These are phyloP conservation scores for Thera britannica DNA, from an alignment of 2,888 invertebrate species.

Conservation along the genomic window DNA sequence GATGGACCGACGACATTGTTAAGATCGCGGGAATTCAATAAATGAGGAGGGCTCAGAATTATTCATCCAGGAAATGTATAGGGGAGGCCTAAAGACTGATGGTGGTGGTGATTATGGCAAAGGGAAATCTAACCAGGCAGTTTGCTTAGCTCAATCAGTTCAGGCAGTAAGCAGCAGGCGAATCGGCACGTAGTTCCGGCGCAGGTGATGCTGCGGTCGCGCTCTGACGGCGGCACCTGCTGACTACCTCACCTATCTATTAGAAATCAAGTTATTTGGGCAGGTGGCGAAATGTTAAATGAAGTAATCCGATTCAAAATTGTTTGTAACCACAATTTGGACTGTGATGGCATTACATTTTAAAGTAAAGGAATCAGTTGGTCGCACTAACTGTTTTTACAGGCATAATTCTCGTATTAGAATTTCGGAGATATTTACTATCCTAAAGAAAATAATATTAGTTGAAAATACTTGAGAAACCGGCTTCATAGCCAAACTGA, in stretches of 20 bases:
- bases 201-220: slow-evolving; percentile 74
- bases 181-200: slow-evolving; percentile 75
- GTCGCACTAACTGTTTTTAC: too few relatives aligned
- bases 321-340: slow-evolving; percentile 14
- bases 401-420: too few relatives aligned
- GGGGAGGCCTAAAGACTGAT: too few relatives aligned
- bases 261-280: slow-evolving; percentile 34
- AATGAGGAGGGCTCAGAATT: too few relatives aligned
- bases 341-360: neutral
- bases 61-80: too few relatives aligned
- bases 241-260: slow-evolving; percentile 49
- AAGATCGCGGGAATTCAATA: too few relatives aligned
- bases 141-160: slow-evolving; percentile 28
- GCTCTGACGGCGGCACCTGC: slow-evolving; percentile 61
- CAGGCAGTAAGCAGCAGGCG: slow-evolving; percentile 48
- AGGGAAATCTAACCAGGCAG: slow-evolving; percentile 12
- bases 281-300: slow-evolving; percentile 27
- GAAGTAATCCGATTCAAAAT: slow-evolving; percentile 13
- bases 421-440: too few relatives aligned
- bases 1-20: too few relatives aligned
- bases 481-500: too few relatives aligned
- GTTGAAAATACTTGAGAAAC: too few relatives aligned
- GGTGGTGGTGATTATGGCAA: neutral
- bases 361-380: too few relatives aligned
- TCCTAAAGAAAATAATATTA: too few relatives aligned